phyloP scores from a whole-genome alignment of 1,140 invertebrate genomes.

The Philotrypesis tridentata region DNA sequence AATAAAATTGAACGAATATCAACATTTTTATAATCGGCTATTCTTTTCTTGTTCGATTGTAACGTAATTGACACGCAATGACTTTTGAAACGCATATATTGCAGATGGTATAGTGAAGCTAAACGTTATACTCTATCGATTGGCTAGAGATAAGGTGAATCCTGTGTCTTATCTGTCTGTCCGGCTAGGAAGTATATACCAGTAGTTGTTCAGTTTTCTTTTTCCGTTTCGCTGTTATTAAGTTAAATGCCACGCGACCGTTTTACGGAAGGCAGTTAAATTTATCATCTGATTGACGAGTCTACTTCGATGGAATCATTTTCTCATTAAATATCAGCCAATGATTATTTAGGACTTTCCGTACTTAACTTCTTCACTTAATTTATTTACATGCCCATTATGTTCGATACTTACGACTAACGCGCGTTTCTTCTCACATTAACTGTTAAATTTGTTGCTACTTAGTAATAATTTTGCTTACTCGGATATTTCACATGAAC shows the following conservation, averaged over 20 bases:
- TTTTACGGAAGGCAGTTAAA: slow-evolving; percentile 14
- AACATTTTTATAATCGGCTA: neutral
- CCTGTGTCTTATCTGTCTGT: neutral
- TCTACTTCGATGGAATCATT: slow-evolving; percentile 64
- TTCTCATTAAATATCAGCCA: slow-evolving; percentile 65
- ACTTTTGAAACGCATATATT: slow-evolving; percentile 9
- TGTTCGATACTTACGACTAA: slow-evolving; percentile 68
- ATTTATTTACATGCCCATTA: slow-evolving; percentile 73
- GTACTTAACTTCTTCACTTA: slow-evolving; percentile 70
- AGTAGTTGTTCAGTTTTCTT: neutral
- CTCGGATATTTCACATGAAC: slow-evolving; percentile 61
- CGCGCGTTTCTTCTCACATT: slow-evolving; percentile 58
- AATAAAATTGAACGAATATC: slow-evolving; percentile 2
- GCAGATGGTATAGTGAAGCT: neutral
- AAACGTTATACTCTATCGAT: slow-evolving; percentile 8
- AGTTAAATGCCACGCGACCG: neutral
- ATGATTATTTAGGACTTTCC: slow-evolving; percentile 69
- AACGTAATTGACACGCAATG: slow-evolving; percentile 10
- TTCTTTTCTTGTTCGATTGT: neutral
- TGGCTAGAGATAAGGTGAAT: slow-evolving; percentile 17
- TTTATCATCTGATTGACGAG: slow-evolving; percentile 51
- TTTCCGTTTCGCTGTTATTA: neutral
- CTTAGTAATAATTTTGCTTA: slow-evolving; percentile 65
- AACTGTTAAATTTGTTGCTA: slow-evolving; percentile 62
- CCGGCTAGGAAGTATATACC: neutral